Conservation (phyloP, 2,888 invertebrate species). For the Anodontia alba region DNA sequence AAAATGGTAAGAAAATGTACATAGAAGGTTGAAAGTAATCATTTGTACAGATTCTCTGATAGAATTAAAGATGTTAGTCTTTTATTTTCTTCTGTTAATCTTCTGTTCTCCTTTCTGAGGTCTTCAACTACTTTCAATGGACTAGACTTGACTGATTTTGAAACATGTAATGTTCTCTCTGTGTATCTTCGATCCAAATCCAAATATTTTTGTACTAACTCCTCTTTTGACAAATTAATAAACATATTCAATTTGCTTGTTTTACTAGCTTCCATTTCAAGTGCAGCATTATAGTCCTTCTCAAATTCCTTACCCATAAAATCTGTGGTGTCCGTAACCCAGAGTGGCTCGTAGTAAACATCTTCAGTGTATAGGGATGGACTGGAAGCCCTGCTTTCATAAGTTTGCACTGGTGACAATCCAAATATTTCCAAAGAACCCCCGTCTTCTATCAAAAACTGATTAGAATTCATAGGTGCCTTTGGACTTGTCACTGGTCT, state of each 20-base stretch:
- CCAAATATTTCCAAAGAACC: background rate
- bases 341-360: background rate
- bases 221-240: slow-evolving; percentile 15
- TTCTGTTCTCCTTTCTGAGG: slow-evolving; percentile 41
- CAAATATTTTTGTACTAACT: slow-evolving; percentile 27
- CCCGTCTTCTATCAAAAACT: slow-evolving; percentile 73
- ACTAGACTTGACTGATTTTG: background rate
- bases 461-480: slow-evolving; percentile 74
- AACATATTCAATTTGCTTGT: background rate
- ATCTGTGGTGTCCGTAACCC: slow-evolving; percentile 12
- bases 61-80: background rate
- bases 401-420: background rate
- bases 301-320: slow-evolving; percentile 58
- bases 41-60: too few species aligned
- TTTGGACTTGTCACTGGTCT: slow-evolving; percentile 69
- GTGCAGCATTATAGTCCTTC: slow-evolving; percentile 34
- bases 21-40: too few species aligned
- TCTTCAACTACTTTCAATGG: background rate
- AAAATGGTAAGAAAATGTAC: too few species aligned
- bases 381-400: background rate
- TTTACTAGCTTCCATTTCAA: background rate
- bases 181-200: slow-evolving; percentile 19
- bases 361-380: background rate
- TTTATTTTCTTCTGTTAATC: slow-evolving; percentile 56
- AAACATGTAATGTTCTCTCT: background rate